These are phyloP conservation scores for Heterodera filipjevi DNA, from an alignment of 2,888 invertebrate species.

Conservation along the genomic window DNA sequence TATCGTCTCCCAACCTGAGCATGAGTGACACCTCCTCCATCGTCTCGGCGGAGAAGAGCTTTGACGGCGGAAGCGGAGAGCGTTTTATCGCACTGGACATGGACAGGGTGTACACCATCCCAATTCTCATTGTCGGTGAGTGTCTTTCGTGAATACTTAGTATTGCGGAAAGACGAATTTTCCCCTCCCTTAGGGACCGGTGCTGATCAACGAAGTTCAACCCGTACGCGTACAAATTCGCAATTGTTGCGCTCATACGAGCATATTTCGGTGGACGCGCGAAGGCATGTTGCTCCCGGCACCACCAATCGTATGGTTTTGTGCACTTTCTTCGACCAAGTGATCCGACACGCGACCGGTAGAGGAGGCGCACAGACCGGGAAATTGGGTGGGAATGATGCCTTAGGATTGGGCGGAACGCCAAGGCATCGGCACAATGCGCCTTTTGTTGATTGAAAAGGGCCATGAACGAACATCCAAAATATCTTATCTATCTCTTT, in stretches of 20 bases:
- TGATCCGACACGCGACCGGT: background rate
- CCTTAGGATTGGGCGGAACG: background rate
- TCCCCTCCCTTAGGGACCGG: background rate
- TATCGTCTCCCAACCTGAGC: background rate
- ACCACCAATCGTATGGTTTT: conserved; percentile 87
- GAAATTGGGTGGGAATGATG: background rate
- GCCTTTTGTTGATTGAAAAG: background rate
- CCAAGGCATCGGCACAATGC: background rate
- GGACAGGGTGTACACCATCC: conserved; percentile 32
- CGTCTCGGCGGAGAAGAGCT: conserved; percentile 17
- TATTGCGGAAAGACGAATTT: too few species aligned
- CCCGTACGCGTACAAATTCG: background rate
- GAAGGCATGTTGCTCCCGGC: conserved; percentile 72
- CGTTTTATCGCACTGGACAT: conserved; percentile 31
- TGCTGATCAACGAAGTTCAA: background rate
- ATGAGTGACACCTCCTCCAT: background rate
- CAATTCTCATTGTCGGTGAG: conserved; percentile 39
- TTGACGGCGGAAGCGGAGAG: conserved; percentile 20
- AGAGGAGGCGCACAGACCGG: background rate
- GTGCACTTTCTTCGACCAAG: conserved; percentile 9
- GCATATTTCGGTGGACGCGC: conserved; percentile 48
- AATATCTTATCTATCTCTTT: too few species aligned
- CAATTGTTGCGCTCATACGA: conserved; percentile 33
- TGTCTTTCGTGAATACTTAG: background rate
- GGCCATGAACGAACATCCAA: too few species aligned